Evolutionary conservation across 2,797 vertebrate species (phyloP), one percentile per base, ranked within the genome.

Genomic region (Poecilia wingei): DNA sequence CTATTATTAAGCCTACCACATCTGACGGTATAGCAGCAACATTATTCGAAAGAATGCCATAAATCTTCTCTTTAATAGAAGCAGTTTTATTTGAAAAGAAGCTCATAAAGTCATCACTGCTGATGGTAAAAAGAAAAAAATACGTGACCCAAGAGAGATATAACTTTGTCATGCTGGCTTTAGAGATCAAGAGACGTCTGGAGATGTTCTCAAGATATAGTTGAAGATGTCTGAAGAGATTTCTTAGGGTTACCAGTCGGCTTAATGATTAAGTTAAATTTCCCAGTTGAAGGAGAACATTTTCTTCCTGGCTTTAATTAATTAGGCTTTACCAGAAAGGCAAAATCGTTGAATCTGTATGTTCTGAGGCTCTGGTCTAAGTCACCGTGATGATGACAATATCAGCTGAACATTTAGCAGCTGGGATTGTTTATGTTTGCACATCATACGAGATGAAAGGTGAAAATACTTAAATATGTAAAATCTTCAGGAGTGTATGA

Each of bases 21-120:
- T 28, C 28, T 64, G 59, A 64, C 9, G 14, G 59, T 9, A 8
- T 20, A 20, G 59, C 59, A 36, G 6, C 59, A 64, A 33, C 59
- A 64, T 36, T 64, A 64, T 64, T 64, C 18, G 31, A 64, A 64
- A 64, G 59, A 36, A 64, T 64, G 16, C 59, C 59, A 64, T 64
- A 64, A 64, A 36, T 64, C 16, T 64, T 64, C 13, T 16, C 28
- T 64, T 36, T 16, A 64, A 64, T 36, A 36, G 59, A 64, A 64
- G 9, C 59, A 33, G 59, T 36, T 64, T 64, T 64, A 64, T 64
- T 64, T 64, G 31, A 33, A 36, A 64, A 36, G 59, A 64, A 33
- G 31, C 31, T 64, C 59, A 64, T 64, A 2, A 64, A 64, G 28
- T 64, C 59, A 33, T 64, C 57, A 59, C 31, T 64, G 31, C 59